Evolutionary conservation across 1,140 invertebrate genomes (phyloP), one percentile per base, ranked within the genome.

Genomic region (Pseudomyrmex sp.): DNA sequence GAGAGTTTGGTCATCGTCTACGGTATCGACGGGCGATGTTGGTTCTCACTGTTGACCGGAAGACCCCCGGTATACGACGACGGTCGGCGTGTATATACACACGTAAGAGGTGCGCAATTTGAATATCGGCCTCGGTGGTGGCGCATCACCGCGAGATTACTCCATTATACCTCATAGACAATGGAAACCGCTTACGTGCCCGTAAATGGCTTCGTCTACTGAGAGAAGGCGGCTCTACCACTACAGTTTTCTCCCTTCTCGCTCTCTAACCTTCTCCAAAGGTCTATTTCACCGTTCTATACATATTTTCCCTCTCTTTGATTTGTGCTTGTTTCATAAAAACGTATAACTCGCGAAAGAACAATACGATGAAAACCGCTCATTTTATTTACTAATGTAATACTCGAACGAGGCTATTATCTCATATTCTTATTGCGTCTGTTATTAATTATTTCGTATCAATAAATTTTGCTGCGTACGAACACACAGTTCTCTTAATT

Each of bases 121-220:
- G 92, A 93, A 93, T 94, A 93, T 93, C 89, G 91, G 90, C 90
- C 89, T 90, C 75, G 87, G 92, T 91, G 90, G 90, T 90, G 90
- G 93, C 91, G 90, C 94, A 93, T 93, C 92, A 93, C 93, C 92
- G 90, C 93, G 91, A 94, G 93, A 94, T 94, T 94, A 94, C 93
- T 93, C 93, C 89, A 94, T 94, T 94, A 93, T 93, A 90, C 58
- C 91, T 79, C 90, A 93, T 93, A 93, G 93, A 94, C 93, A 94
- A 94, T 94, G 86, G 90, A 92, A 93, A 94, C 92, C 92, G 92
- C 91, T 94, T 94, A 93, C 92, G 91, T 91, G 92, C 89, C 90
- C 91, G 91, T 94, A 94, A 94, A 94, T 94, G 93, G 92, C 93
- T 92, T 90, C 91, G 89, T 90, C 92, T 89, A 85, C 82, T 80